A percentile compares a stretch with the other conserved stretches of the same genome.
Evolutionary conservation across 1,140 invertebrate species (phyloP).

Genomic region (Neoseiulus cucumeris): DNA sequence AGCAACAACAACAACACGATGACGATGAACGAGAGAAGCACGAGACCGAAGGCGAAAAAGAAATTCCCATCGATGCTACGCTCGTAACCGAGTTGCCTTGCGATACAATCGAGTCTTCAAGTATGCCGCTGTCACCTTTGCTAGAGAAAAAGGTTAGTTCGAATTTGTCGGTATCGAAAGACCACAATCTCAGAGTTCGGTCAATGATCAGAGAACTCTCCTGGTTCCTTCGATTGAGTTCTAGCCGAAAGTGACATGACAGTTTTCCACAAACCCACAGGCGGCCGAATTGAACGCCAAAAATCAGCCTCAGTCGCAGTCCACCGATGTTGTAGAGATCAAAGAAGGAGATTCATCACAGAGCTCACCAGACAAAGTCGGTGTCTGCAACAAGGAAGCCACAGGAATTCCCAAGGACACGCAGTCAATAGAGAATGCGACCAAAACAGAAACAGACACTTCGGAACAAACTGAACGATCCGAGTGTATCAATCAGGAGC

Average conservation of each 20-base stretch:
- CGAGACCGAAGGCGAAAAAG: conserved; percentile 15
- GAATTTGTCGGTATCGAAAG: no score
- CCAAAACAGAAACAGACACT: background rate
- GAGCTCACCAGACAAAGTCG: conserved; percentile 24
- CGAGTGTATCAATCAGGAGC: background rate
- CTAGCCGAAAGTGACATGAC: background rate
- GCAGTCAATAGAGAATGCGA: background rate
- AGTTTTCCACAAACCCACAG: background rate
- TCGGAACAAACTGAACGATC: background rate
- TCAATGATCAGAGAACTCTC: no score
- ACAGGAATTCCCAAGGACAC: conserved; percentile 18
- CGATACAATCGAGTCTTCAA: conserved; percentile 6
- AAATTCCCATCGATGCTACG: conserved; percentile 8
- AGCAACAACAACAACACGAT: conserved; percentile 9
- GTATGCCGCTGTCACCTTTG: conserved; percentile 5
- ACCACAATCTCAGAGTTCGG: no score
- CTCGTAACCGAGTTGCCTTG: background rate
- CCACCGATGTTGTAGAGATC: conserved; percentile 13
- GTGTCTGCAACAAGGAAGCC: conserved; percentile 26
- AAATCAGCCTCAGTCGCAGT: background rate
- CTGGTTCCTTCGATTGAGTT: no score
- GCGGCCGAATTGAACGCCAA: conserved; percentile 9
- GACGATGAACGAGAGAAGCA: conserved; percentile 15
- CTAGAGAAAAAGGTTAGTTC: conserved; percentile 10
- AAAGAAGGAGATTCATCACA: conserved; percentile 16